These are phyloP conservation scores for Gorsachius goisagi DNA, from an alignment of 2,113 vertebrate genomes.

Conservation along the genomic window DNA sequence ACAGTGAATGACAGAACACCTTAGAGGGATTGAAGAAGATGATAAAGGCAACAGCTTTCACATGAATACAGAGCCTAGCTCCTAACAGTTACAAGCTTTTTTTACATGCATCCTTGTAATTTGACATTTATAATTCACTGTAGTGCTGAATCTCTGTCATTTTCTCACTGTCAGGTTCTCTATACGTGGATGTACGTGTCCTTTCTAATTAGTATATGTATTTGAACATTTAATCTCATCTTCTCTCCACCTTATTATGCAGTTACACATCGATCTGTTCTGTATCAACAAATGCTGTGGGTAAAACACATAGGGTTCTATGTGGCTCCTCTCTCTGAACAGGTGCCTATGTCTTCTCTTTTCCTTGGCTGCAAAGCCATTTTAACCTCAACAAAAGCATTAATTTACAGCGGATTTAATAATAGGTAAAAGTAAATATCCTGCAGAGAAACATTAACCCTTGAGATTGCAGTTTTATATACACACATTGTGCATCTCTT, in stretches of 20 bases:
- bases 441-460: background rate
- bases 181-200: conserved; percentile 64
- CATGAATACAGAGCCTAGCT: conserved; percentile 55
- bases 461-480: background rate
- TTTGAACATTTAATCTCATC: conserved; percentile 68
- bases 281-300: conserved; percentile 23
- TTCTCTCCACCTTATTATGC: conserved; percentile 14
- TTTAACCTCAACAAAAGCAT: conserved; percentile 5
- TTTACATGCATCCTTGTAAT: conserved; percentile 73
- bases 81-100: conserved; percentile 73
- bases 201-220: conserved; percentile 75
- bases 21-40: conserved; percentile 69
- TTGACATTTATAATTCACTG: conserved; percentile 79
- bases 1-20: conserved; percentile 79
- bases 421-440: background rate
- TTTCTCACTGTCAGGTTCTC: conserved; percentile 66
- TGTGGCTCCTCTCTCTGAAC: background rate
- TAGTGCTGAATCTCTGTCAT: conserved; percentile 71
- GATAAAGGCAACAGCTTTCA: conserved; percentile 66
- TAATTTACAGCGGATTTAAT: conserved; percentile 13
- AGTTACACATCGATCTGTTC: conserved; percentile 14
- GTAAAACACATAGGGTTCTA: background rate
- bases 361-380: background rate
- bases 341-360: background rate
- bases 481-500: background rate